Evolutionary conservation across 2,888 invertebrate genomes (phyloP).

Genomic region (Calephelis perditalis): DNA sequence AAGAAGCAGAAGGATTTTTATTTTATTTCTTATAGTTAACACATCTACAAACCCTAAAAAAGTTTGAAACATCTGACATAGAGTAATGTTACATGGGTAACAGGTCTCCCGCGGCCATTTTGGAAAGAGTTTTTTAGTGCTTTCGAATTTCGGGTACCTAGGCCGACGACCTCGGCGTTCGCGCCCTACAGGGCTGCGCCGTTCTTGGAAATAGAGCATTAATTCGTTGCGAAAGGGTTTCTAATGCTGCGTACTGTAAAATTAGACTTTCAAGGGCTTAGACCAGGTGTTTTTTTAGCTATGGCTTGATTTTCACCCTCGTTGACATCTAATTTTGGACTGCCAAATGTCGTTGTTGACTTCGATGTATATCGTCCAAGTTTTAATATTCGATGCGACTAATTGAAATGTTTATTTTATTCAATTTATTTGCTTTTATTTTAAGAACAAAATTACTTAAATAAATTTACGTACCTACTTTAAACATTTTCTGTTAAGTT

Average conservation of each 20-base stretch:
- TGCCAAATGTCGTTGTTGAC: conserved; percentile 9
- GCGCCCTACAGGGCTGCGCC: conserved; percentile 34
- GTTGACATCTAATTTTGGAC: conserved; percentile 13
- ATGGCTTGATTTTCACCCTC: conserved; percentile 24
- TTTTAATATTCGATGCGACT: no score
- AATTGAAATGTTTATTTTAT: no score
- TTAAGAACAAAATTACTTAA: no score
- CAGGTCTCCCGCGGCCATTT: conserved; percentile 69
- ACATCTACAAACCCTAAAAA: conserved; percentile 30
- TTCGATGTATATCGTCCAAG: not conserved
- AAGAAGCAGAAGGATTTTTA: no score
- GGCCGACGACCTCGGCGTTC: conserved; percentile 65
- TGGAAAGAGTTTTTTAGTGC: conserved; percentile 71
- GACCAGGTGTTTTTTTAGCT: conserved; percentile 27
- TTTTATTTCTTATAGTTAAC: not conserved
- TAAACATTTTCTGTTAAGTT: no score
- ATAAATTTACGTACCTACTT: no score
- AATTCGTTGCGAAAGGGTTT: conserved; percentile 31
- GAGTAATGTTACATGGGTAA: conserved; percentile 76
- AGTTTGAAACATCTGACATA: conserved; percentile 63
- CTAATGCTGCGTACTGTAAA: conserved; percentile 32
- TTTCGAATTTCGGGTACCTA: conserved; percentile 76
- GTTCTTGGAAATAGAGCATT: conserved; percentile 31
- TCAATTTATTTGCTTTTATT: no score
- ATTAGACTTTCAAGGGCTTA: conserved; percentile 27